Evolutionary conservation across 2,113 vertebrate genomes (phyloP).

Genomic region (Melanotaenia duboulayi): DNA sequence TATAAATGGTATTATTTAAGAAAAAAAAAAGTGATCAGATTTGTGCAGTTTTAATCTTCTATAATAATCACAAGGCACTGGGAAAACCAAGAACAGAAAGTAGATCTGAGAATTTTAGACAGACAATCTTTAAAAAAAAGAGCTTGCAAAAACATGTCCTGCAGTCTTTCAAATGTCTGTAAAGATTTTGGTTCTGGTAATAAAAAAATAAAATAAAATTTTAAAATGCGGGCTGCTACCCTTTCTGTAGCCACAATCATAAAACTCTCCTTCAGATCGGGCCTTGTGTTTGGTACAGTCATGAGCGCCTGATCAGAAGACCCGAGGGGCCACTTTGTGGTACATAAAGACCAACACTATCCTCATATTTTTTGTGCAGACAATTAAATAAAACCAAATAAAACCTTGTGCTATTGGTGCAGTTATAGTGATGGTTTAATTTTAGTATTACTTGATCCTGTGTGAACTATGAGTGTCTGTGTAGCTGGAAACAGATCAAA

Average conservation of each 20-base stretch:
- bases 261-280: conserved; percentile 7
- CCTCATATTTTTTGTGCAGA: conserved; percentile 8
- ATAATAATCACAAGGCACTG: too few relatives aligned
- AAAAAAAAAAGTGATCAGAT: not conserved
- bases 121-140: too few relatives aligned
- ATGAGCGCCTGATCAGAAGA: not conserved
- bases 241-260: not conserved
- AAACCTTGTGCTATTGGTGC: not conserved
- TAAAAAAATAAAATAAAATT: not conserved
- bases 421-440: conserved; percentile 1
- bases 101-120: too few relatives aligned
- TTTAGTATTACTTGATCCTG: conserved; percentile 43
- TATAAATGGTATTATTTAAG: not conserved
- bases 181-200: not conserved
- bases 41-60: not conserved
- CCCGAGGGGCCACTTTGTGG: not conserved
- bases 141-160: not conserved
- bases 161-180: not conserved
- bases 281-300: not conserved
- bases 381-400: not conserved
- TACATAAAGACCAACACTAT: conserved; percentile 8
- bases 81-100: too few relatives aligned
- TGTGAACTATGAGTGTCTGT: conserved; percentile 34
- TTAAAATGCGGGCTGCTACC: not conserved
- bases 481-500: conserved; percentile 50